phyloP scores from a whole-genome alignment of 2,113 vertebrate species.

The Otolemur garnettii region DNA sequence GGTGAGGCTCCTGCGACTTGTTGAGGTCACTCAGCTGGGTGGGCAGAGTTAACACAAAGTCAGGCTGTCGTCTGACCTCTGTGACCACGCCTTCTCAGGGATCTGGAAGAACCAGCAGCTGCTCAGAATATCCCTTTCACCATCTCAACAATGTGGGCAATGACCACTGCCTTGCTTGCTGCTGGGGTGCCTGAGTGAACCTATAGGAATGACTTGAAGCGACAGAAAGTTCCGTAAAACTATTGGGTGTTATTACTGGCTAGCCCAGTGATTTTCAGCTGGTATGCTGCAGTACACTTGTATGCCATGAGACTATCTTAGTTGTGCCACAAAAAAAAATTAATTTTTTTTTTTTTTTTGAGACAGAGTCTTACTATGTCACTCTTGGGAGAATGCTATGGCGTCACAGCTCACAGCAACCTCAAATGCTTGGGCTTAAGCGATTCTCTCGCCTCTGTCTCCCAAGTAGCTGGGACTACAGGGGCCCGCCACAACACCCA shows the following conservation, averaged over 20 bases:
- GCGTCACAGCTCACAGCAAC: too few species aligned
- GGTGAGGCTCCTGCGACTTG: neutral
- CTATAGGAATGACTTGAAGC: neutral
- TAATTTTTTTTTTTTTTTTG: too few species aligned
- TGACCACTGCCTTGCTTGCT: neutral
- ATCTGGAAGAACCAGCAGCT: neutral
- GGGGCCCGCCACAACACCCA: too few species aligned
- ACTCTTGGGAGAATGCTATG: too few species aligned
- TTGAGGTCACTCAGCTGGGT: neutral
- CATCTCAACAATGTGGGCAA: neutral
- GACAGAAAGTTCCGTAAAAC: neutral
- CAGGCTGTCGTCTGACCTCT: neutral
- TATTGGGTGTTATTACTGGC: neutral
- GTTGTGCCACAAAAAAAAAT: too few species aligned
- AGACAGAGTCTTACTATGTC: too few species aligned
- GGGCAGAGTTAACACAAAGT: too few species aligned
- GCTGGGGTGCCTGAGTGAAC: neutral
- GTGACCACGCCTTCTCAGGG: accelerated
- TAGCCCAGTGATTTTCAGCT: neutral
- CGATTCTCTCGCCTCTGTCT: too few species aligned
- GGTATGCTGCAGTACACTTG: too few species aligned
- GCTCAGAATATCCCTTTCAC: neutral
- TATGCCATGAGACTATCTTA: too few species aligned
- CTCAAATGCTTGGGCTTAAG: too few species aligned
- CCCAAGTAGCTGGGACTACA: too few species aligned